Conservation (phyloP, 2,797 vertebrate genomes). For the Centroberyx gerrardi region DNA sequence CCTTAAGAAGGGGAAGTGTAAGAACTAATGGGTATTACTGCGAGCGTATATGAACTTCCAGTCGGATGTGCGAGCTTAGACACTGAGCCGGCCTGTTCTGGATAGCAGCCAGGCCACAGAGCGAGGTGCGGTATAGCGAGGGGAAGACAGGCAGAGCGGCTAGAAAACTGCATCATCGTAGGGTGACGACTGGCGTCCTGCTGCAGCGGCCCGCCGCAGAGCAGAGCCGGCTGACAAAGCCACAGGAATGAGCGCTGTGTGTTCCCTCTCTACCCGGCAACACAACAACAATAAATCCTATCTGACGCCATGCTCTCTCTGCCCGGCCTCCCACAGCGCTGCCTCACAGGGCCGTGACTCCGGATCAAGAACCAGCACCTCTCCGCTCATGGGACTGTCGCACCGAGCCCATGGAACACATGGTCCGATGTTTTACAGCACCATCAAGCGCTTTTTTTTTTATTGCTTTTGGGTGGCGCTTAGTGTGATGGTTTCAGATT, state of each 20-base stretch:
- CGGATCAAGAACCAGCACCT: constrained; percentile 14
- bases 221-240: constrained; percentile 23
- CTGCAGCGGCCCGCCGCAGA: constrained; percentile 38
- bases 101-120: constrained; percentile 39
- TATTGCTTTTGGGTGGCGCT: constrained; percentile 14
- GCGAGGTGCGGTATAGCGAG: not conserved
- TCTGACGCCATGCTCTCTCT: constrained; percentile 7
- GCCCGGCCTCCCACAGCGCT: constrained; percentile 25
- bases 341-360: constrained; percentile 54
- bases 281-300: constrained; percentile 53
- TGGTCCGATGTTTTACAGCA: constrained; percentile 24
- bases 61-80: constrained; percentile 14
- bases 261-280: constrained; percentile 42
- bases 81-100: constrained; percentile 29
- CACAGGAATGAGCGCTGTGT: constrained; percentile 31
- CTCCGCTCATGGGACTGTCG: constrained; percentile 16
- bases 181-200: constrained; percentile 19
- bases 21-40: too few relatives aligned
- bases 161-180: constrained; percentile 18
- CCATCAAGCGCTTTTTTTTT: constrained; percentile 17
- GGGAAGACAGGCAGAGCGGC: constrained; percentile 28
- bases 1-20: too few relatives aligned
- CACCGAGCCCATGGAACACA: not conserved
- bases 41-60: constrained; percentile 11
- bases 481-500: constrained; percentile 25